Percentiles rank a stretch among this genome's conserved stretches.
Conservation (phyloP, 2,888 invertebrate genomes). For the Conistra vaccinii region DNA sequence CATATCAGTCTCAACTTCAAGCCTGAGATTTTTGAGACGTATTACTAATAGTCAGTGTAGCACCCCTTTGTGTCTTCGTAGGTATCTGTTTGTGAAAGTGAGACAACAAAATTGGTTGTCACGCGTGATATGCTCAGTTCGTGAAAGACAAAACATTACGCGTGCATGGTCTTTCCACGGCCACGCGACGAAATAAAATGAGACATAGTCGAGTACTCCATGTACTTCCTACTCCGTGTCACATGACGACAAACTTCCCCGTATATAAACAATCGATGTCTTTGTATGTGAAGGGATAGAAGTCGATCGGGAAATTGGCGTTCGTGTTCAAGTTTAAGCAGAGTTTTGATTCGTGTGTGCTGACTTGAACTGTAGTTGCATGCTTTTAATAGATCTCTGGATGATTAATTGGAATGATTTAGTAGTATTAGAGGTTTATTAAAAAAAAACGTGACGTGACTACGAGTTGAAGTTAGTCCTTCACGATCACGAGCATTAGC, state of each 20-base stretch:
- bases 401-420: neutral
- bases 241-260: constrained; percentile 53
- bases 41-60: neutral
- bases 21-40: neutral
- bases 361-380: constrained; percentile 19
- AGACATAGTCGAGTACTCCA: constrained; percentile 15
- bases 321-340: constrained; percentile 52
- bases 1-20: neutral
- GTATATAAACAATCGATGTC: constrained; percentile 63
- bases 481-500: constrained; percentile 37
- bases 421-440: neutral
- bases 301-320: constrained; percentile 61
- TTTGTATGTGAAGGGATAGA: constrained; percentile 52
- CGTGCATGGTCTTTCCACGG: neutral
- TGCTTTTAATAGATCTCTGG: constrained; percentile 6
- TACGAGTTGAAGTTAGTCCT: constrained; percentile 28
- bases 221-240: constrained; percentile 5
- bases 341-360: constrained; percentile 52
- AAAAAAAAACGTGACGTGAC: constrained; percentile 54
- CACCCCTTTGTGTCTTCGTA: neutral
- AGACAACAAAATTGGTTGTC: neutral
- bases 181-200: neutral
- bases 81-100: neutral
- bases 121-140: too few relatives aligned
- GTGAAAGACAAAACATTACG: neutral